phyloP scores from a whole-genome alignment of 2,113 vertebrate species.

The Caretta caretta region DNA sequence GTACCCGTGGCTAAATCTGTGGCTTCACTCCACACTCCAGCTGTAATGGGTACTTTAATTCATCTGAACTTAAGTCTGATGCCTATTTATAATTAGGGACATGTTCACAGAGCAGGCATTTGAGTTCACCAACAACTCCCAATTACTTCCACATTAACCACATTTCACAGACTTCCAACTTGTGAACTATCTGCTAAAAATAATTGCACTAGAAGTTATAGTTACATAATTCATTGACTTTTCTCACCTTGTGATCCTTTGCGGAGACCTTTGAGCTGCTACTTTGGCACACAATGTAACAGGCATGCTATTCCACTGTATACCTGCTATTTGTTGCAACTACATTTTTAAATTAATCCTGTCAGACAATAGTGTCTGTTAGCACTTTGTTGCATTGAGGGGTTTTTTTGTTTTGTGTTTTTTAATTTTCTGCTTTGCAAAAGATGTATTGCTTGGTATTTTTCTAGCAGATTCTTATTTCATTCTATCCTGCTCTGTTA shows the following conservation, averaged over 20 bases:
- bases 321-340: neutral
- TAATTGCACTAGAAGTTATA: rapidly evolving
- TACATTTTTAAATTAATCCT: rapidly evolving
- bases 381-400: neutral
- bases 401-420: neutral
- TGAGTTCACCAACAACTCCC: constrained; percentile 25
- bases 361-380: neutral
- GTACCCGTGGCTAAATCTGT: constrained; percentile 4
- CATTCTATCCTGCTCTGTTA: neutral
- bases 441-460: neutral
- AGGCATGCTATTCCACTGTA: neutral
- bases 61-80: neutral
- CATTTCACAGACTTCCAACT: constrained; percentile 38
- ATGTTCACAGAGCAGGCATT: neutral
- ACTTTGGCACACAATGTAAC: neutral
- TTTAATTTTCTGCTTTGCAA: constrained; percentile 4
- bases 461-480: neutral
- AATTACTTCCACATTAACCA: constrained; percentile 22
- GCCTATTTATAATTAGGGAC: neutral
- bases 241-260: neutral
- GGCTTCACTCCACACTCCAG: constrained; percentile 28
- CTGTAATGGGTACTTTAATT: constrained; percentile 35
- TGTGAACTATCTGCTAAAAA: neutral
- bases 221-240: neutral
- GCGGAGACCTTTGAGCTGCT: neutral